Conservation (phyloP, 2,888 invertebrate species). For the Dynastes maya region DNA sequence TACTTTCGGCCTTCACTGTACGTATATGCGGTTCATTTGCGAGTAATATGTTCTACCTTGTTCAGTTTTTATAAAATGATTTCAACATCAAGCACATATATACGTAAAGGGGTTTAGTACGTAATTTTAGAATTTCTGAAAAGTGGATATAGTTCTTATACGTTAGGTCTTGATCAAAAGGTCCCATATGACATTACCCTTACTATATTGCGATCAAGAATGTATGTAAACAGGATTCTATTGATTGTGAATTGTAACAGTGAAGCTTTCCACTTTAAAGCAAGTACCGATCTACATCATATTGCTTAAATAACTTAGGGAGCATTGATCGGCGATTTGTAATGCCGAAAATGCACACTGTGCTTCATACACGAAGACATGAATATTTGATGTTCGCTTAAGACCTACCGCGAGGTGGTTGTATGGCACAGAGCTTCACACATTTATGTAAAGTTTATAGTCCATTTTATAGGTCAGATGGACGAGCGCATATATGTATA, state of each 20-base stretch:
- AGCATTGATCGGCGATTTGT: constrained; percentile 56
- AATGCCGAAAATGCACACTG: constrained; percentile 52
- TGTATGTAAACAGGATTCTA: not conserved
- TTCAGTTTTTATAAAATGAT: too few relatives aligned
- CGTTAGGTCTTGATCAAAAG: too few relatives aligned
- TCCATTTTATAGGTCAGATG: constrained; percentile 55
- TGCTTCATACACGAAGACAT: constrained; percentile 55
- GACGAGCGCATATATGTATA: constrained; percentile 50
- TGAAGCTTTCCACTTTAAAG: not conserved
- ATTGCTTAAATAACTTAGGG: constrained; percentile 55
- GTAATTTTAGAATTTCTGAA: too few relatives aligned
- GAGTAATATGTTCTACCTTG: too few relatives aligned
- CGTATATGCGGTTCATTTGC: too few relatives aligned
- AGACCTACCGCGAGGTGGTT: constrained; percentile 54
- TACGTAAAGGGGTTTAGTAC: too few relatives aligned
- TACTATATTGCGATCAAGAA: not conserved
- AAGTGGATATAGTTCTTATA: too few relatives aligned
- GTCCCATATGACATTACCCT: too few relatives aligned
- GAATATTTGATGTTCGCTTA: constrained; percentile 57
- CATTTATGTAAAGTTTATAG: constrained; percentile 57
- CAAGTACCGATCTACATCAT: constrained; percentile 12
- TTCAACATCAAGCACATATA: too few relatives aligned
- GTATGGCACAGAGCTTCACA: constrained; percentile 51
- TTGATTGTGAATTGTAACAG: constrained; percentile 21
- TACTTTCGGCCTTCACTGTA: too few relatives aligned